Conservation (phyloP, 1,140 invertebrate genomes). For the Atta colombica region DNA sequence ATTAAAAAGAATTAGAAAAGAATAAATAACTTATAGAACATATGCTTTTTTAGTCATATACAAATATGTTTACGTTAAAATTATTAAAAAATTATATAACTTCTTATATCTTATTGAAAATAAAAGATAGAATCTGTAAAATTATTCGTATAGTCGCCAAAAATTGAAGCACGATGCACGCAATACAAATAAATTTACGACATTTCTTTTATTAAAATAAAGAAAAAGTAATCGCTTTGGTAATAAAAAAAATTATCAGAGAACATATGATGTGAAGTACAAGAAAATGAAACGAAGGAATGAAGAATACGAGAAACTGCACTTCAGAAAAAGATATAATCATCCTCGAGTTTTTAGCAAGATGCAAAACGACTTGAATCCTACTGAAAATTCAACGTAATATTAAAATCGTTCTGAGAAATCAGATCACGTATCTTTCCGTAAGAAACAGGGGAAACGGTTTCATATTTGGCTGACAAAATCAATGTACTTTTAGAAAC, state of each 20-base stretch:
- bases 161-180: background rate
- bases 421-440: slow-evolving; percentile 1
- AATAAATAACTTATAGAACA: slow-evolving; percentile 30
- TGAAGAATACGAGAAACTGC: slow-evolving; percentile 6
- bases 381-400: background rate
- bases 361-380: background rate
- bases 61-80: background rate
- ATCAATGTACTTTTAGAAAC: slow-evolving; percentile 42
- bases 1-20: background rate
- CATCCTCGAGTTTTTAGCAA: background rate
- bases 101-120: background rate
- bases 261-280: background rate
- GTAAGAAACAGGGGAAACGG: slow-evolving; percentile 21
- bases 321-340: background rate
- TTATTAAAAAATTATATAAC: too few species aligned
- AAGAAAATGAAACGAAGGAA: background rate
- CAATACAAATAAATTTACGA: background rate
- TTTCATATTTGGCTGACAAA: slow-evolving; percentile 8
- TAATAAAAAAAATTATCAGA: background rate
- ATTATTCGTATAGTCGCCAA: background rate
- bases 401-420: slow-evolving; percentile 13
- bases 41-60: background rate
- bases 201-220: background rate
- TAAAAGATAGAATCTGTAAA: background rate
- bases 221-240: background rate